phyloP scores from a whole-genome alignment of 2,113 vertebrate genomes.

The Pygoscelis adeliae region DNA sequence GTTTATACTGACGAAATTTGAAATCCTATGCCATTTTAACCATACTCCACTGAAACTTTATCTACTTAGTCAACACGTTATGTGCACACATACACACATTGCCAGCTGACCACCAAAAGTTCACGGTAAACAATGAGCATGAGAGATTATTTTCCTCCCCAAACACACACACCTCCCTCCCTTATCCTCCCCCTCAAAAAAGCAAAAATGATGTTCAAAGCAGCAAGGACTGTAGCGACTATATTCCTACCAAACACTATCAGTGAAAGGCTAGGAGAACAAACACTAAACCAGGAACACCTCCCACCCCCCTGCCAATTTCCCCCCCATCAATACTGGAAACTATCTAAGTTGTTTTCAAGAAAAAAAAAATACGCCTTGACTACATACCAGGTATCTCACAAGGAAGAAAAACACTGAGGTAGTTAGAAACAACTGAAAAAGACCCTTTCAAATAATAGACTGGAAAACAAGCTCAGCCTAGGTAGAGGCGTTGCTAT shows the following conservation, averaged over 20 bases:
- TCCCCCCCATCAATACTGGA: neutral
- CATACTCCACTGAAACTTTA: neutral
- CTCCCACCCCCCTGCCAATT: accelerated
- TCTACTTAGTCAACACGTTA: neutral
- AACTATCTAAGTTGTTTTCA: neutral
- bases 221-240: neutral
- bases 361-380: neutral
- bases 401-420: neutral
- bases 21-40: neutral
- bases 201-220: neutral
- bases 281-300: neutral
- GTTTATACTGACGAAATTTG: neutral
- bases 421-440: neutral
- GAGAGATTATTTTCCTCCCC: neutral
- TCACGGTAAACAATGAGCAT: neutral
- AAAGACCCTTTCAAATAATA: neutral
- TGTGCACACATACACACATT: neutral
- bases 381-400: neutral
- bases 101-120: neutral
- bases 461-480: neutral
- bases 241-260: neutral
- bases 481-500: neutral
- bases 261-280: neutral
- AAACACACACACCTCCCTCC: neutral
- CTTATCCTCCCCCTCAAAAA: neutral